Evolutionary conservation across 2,797 vertebrate species (phyloP), one percentile per base, ranked within the genome.

Genomic region (Triplophysa bombifrons): DNA sequence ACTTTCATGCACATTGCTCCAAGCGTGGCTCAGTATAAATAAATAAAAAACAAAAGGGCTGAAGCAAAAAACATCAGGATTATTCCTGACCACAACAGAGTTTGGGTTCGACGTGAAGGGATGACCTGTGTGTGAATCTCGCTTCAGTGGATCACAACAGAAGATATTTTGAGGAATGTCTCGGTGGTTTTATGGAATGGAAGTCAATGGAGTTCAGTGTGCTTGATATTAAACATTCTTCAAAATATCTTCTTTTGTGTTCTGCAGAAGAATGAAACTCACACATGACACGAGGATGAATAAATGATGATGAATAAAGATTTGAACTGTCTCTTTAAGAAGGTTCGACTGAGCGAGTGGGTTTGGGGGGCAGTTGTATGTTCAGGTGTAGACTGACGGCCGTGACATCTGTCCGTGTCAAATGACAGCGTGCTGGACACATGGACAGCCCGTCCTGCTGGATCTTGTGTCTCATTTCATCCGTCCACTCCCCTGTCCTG

Each of bases 1-100:
- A 46, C 38, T 85, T 86, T 85, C 84, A 82, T 86, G 84, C 85
- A 84, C 84, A 86, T 84, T 41, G 17, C 30, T 69, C 78, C 72
- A 61, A 41, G 73, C 68, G 66, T n/a, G 19, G 74, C 82, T 80
- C 58, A 27, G 65, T 68, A 75, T 80, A 48, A 67, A 78, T 84
- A 65, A 70, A 77, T 78, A 76, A 81, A 80, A 74, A 80, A 85
- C 74, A 78, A 77, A 30, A 30, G 30, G 3, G 30, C 4, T 0
- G 30, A 30, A 30, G 30, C 30, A 30, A 30, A 80, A 22, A 58
- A 48, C 74, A 74, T 84, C 77, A 85, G 71, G 48, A 71, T 85
- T 80, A 82, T 85, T 83, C 69, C 77, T 67, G 74, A 69, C 30
- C 69, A 27, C n/a, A 38, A 67, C 68, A 66, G 76, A 22, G 76